Evolutionary conservation across 2,888 invertebrate species (phyloP), one percentile per base, ranked within the genome.

Genomic region (Rhyacophila evoluta): DNA sequence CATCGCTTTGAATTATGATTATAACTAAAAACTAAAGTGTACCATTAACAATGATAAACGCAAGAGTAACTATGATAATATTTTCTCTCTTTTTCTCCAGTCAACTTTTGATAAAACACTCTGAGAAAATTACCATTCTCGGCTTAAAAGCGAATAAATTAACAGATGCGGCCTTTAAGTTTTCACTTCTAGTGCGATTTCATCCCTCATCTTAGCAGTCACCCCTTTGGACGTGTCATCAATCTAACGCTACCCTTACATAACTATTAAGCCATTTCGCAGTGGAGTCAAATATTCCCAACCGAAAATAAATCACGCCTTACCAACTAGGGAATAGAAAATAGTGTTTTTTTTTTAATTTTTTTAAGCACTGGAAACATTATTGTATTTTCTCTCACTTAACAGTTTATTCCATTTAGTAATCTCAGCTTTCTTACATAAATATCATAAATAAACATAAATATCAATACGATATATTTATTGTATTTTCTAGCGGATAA

Each of bases 101-200:
- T 55, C 55, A 55, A 19, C 25, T 55, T 55, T 55, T 55, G 55
- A 55, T 55, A 55, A 55, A 55, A 55, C 55, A 55, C 55, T 55
- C 19, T 15, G 25, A 12, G 15, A 55, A 55, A 55, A 55, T 55
- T 55, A 55, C 55, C 69, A 28, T 11, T 28, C n/a, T 11, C 10
- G 69, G 33, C 29, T 28, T 69, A 69, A 70, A 75, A 41, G 70
- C 71, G 71, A 69, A 70, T 71, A 75, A 75, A 75, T 75, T 41
- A 74, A 70, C 79, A 80, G 79, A 80, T 80, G 79, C 72, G 79
- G 77, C 79, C 74, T 79, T 75, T 39, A 76, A 79, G 71, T 76
- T 79, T 55, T 55, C 78, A 25, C 74, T 68, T 39, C 27, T 27
- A 69, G 73, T 72, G 79, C 75, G 36, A 75, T 41, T 28, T 70